Evolutionary conservation across 23 tunicate genomes (phyloP).

Genomic region (Ascidia mentula): DNA sequence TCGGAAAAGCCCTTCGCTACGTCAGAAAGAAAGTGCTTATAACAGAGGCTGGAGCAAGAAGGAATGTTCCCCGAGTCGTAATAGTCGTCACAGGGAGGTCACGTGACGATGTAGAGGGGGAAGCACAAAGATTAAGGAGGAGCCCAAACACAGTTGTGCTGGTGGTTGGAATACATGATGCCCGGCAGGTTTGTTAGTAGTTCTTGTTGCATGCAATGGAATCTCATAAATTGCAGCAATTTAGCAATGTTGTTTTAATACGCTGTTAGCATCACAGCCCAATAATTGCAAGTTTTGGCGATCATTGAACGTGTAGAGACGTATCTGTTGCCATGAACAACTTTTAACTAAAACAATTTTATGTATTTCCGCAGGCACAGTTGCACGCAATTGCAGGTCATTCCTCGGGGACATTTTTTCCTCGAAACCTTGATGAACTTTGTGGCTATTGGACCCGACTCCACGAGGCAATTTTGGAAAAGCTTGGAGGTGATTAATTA

Average conservation of each 20-base stretch:
- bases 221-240: no score
- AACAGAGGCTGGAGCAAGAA: conserved; percentile 35
- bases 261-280: no score
- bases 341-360: neutral
- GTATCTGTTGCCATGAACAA: neutral
- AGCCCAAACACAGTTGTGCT: conserved; percentile 37
- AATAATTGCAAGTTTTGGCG: no score
- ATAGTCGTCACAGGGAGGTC: conserved; percentile 54
- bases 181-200: conserved; percentile 30
- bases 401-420: conserved; percentile 32
- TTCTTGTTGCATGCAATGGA: no score
- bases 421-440: conserved; percentile 11
- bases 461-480: conserved; percentile 35
- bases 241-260: no score
- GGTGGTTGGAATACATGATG: conserved; percentile 46
- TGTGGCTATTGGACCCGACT: conserved; percentile 57
- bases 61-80: conserved; percentile 54
- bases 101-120: conserved; percentile 25
- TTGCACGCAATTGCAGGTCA: conserved; percentile 57
- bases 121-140: conserved; percentile 36
- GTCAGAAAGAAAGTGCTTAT: conserved; percentile 26
- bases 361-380: conserved; percentile 23
- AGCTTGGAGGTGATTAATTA: conserved; percentile 54
- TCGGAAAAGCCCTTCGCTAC: conserved; percentile 45
- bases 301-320: no score